These are phyloP conservation scores for Linurgus olivaceus DNA, from an alignment of 2,797 vertebrate genomes.

Conservation along the genomic window DNA sequence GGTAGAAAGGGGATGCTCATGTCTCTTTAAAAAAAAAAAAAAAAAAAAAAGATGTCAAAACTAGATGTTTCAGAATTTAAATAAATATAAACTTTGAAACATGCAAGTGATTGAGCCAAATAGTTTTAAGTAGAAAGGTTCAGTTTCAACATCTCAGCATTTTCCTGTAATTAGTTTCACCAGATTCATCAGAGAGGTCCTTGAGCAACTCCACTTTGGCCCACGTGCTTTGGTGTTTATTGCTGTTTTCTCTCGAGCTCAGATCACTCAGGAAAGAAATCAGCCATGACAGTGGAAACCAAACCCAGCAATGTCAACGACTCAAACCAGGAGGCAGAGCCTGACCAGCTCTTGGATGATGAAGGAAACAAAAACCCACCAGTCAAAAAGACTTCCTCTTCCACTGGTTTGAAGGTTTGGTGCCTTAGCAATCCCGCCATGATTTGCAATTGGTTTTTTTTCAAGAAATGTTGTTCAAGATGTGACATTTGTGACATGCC, in stretches of 20 bases:
- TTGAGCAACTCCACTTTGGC: background rate
- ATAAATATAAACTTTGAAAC: background rate
- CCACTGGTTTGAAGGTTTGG: constrained; percentile 69
- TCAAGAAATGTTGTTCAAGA: background rate
- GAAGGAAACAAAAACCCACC: background rate
- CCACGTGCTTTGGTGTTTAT: background rate
- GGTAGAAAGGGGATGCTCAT: background rate
- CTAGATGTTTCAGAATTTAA: background rate
- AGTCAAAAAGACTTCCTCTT: background rate
- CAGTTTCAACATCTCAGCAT: background rate
- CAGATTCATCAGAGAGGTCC: background rate
- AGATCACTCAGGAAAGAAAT: background rate
- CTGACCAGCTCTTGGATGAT: constrained; percentile 2
- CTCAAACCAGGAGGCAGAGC: constrained; percentile 9
- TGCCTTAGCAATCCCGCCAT: background rate
- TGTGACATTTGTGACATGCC: too few species aligned
- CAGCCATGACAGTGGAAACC: background rate
- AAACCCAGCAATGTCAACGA: background rate
- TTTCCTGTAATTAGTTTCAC: background rate
- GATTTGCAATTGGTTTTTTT: background rate
- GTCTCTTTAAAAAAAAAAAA: background rate
- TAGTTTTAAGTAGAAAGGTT: background rate
- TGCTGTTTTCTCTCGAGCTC: background rate
- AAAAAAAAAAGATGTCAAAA: background rate
- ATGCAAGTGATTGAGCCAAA: background rate